phyloP scores from a whole-genome alignment of 2,888 invertebrate genomes.

The Melangyna quadrimaculata region DNA sequence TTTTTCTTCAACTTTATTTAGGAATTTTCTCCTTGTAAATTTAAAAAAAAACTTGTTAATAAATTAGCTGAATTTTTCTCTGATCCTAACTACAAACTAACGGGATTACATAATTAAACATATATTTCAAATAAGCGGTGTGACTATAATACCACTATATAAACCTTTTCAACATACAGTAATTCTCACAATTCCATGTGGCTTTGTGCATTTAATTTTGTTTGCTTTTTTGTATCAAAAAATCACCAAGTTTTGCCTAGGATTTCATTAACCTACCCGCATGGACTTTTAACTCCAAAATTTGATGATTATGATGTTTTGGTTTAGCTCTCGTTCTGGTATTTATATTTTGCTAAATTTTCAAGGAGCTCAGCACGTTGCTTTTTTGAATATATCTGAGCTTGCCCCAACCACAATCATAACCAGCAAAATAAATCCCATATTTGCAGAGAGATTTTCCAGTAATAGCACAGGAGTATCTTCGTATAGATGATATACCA shows the following conservation, averaged over 20 bases:
- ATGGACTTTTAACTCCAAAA: neutral
- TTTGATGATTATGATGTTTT: neutral
- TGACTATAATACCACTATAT: too few relatives aligned
- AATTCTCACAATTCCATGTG: too few relatives aligned
- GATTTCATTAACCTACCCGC: conserved; percentile 28
- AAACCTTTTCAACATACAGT: too few relatives aligned
- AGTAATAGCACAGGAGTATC: neutral
- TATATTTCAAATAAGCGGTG: too few relatives aligned
- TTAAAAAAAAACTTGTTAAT: too few relatives aligned
- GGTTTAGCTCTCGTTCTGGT: neutral
- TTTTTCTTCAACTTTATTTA: too few relatives aligned
- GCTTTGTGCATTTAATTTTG: too few relatives aligned
- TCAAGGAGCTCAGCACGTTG: neutral
- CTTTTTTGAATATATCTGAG: neutral
- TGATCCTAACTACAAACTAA: too few relatives aligned
- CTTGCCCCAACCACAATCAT: neutral
- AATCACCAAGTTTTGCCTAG: neutral
- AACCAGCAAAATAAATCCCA: conserved; percentile 23
- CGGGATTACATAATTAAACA: too few relatives aligned
- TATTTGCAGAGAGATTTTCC: neutral
- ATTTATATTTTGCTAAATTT: neutral
- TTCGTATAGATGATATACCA: neutral
- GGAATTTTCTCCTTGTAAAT: too few relatives aligned
- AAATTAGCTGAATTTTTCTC: too few relatives aligned
- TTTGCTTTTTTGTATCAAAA: neutral